These are phyloP conservation scores for Podarcis lilfordi DNA, from an alignment of 2,797 vertebrate genomes.

Conservation along the genomic window DNA sequence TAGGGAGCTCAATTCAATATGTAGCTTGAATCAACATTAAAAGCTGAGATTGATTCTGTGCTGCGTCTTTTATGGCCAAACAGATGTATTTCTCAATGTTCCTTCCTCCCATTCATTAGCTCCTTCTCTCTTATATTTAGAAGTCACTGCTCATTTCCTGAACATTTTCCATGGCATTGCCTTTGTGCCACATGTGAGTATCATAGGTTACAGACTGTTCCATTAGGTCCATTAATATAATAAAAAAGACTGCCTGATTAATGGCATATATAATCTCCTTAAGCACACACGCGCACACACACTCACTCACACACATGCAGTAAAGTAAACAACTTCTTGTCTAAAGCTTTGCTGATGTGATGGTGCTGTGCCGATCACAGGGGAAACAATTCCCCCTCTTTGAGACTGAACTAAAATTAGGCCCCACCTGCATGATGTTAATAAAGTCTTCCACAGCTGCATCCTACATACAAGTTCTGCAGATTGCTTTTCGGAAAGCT, in stretches of 20 bases:
- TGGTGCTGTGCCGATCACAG: constrained; percentile 60
- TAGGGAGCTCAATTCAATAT: constrained; percentile 27
- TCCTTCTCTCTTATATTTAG: constrained; percentile 77
- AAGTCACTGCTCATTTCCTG: constrained; percentile 75
- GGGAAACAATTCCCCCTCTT: constrained; percentile 80
- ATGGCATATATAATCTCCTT: constrained; percentile 70
- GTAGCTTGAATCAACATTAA: constrained; percentile 63
- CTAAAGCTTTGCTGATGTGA: constrained; percentile 72
- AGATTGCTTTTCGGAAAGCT: constrained; percentile 81
- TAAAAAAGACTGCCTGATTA: constrained; percentile 74
- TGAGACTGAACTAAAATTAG: constrained; percentile 83
- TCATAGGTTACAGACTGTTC: constrained; percentile 74
- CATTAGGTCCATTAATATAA: constrained; percentile 72
- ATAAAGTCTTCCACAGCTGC: constrained; percentile 82
- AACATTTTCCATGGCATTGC: constrained; percentile 73
- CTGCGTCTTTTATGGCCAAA: constrained; percentile 70
- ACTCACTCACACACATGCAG: constrained; percentile 30
- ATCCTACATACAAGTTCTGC: constrained; percentile 81
- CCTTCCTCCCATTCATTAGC: constrained; percentile 68
- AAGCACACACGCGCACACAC: background rate
- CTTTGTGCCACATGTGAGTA: constrained; percentile 71
- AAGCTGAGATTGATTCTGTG: constrained; percentile 60
- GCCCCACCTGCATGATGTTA: constrained; percentile 85
- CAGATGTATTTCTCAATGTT: constrained; percentile 79
- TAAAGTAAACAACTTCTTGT: constrained; percentile 74